A percentile compares a stretch with the other conserved stretches of the same genome.
Evolutionary conservation across 1,140 invertebrate genomes (phyloP).

Genomic region (Elymnias hypermnestra): DNA sequence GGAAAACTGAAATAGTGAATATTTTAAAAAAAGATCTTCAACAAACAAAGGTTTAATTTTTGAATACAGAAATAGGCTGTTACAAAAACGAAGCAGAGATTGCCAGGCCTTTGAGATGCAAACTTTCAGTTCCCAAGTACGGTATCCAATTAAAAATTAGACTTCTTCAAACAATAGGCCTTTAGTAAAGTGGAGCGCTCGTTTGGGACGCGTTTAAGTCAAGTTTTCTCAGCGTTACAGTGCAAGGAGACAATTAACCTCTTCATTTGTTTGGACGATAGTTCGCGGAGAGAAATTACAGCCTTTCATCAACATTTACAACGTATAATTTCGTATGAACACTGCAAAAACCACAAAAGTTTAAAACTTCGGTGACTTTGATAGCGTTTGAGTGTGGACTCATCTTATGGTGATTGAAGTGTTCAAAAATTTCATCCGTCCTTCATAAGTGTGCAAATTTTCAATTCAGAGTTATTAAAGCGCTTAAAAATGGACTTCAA

Average conservation of each 20-base stretch:
- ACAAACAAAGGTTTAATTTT: slow-evolving; percentile 24
- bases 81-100: slow-evolving; percentile 7
- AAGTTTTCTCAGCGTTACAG: slow-evolving; percentile 35
- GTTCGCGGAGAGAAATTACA: slow-evolving; percentile 1
- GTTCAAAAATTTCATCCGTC: too few relatives aligned
- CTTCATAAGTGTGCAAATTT: too few relatives aligned
- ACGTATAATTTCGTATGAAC: too few relatives aligned
- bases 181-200: slow-evolving; percentile 36
- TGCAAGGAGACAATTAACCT: slow-evolving; percentile 64
- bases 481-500: too few relatives aligned
- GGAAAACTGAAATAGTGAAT: neutral
- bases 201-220: slow-evolving; percentile 34
- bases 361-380: too few relatives aligned
- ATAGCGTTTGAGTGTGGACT: too few relatives aligned
- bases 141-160: slow-evolving; percentile 54
- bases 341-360: too few relatives aligned
- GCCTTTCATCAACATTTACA: too few relatives aligned
- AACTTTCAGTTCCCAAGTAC: slow-evolving; percentile 16
- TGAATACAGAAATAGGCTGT: slow-evolving; percentile 6
- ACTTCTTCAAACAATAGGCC: slow-evolving; percentile 39
- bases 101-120: slow-evolving; percentile 10
- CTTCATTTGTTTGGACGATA: slow-evolving; percentile 37
- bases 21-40: neutral
- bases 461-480: too few relatives aligned
- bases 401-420: too few relatives aligned